Base-by-base conservation (phyloP, 2,113 vertebrate genomes). In the Pygoscelis adeliae region DNA sequence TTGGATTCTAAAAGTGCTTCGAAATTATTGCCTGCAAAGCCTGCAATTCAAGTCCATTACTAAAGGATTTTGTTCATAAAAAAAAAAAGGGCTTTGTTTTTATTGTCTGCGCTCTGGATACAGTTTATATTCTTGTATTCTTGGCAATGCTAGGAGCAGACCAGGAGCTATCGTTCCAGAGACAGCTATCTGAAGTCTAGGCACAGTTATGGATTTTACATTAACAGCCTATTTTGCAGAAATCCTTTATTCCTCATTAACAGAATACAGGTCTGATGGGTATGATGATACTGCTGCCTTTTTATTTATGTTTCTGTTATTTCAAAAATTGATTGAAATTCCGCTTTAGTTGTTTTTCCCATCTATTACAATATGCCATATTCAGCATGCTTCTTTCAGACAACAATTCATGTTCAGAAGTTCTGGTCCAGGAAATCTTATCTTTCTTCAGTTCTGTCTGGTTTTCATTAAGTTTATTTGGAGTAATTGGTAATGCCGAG, bases 241-340 rank as follows among this genome's bases (percentile, higher is more conserved):
- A 96, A 96, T 92, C 73, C 52, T 93, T 97, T 97, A 95, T 38
- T 85, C 78, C 97, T 97, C 93, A 96, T 97, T 98, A 98, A 59
- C 47, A 91, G 97, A 94, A 95, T 77, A 27, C 13, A 83, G 63
- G 19, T 84, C 78, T 14, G 36, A 89, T 63, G 65, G 46, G 34
- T 55, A 80, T 94, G 50, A 66, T 38, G 73, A 63, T 80, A 88
- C 58, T 50, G 47, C 50, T 70, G 20, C 67, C 73, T 44, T 93
- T 79, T 83, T 69, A 97, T 97, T 96, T 96, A 83, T 90, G 82
- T 73, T 92, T 97, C 89, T 95, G 40, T 83, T 96, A 62, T 95
- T 91, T 53, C 47, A 86, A 62, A 95, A 93, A 96, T 95, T 93
- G 90, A 96, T 91, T 91, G 70, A 71, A 95, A 83, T 50, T 92